Conservation (phyloP, 30 jellyfish, hydroid and myxozoan genomes). For the Nemopilema nomurai region DNA sequence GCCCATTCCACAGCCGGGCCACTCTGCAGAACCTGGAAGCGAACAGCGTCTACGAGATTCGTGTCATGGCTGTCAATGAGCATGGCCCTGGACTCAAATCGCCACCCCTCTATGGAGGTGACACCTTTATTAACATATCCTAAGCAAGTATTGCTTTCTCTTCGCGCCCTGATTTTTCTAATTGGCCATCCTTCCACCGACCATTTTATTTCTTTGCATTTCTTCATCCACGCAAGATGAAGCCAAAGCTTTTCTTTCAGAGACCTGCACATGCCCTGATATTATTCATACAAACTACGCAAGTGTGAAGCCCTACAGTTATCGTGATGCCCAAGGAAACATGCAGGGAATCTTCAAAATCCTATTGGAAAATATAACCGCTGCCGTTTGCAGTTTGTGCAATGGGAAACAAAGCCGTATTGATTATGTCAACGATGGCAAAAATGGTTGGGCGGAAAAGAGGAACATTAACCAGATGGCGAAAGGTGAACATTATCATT, state of each 20-base stretch:
- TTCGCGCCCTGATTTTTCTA: no score
- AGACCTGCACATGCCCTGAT: conserved; percentile 90
- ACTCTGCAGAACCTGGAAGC: conserved; percentile 12
- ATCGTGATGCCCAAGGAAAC: conserved; percentile 48
- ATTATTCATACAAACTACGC: conserved; percentile 69
- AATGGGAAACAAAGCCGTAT: conserved; percentile 31
- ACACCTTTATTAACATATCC: background rate
- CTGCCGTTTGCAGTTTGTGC: conserved; percentile 62
- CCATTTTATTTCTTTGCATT: background rate
- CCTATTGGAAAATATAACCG: conserved; percentile 50
- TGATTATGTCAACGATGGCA: conserved; percentile 57
- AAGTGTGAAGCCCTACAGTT: conserved; percentile 41
- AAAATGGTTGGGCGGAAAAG: conserved; percentile 68
- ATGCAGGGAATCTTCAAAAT: conserved; percentile 59
- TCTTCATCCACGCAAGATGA: background rate
- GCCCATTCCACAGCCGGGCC: conserved; percentile 10
- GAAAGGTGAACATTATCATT: conserved; percentile 21
- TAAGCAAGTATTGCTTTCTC: background rate
- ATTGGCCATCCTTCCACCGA: background rate
- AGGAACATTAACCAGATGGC: conserved; percentile 26
- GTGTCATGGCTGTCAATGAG: conserved; percentile 71
- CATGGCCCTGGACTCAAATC: conserved; percentile 86
- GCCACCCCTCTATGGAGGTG: conserved; percentile 50
- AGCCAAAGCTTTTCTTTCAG: no score
- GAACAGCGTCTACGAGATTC: conserved; percentile 46